Percentiles rank a stretch among this genome's conserved stretches.
These are phyloP conservation scores for Ochotona princeps DNA, from an alignment of 2,113 vertebrate species.

Conservation along the genomic window DNA sequence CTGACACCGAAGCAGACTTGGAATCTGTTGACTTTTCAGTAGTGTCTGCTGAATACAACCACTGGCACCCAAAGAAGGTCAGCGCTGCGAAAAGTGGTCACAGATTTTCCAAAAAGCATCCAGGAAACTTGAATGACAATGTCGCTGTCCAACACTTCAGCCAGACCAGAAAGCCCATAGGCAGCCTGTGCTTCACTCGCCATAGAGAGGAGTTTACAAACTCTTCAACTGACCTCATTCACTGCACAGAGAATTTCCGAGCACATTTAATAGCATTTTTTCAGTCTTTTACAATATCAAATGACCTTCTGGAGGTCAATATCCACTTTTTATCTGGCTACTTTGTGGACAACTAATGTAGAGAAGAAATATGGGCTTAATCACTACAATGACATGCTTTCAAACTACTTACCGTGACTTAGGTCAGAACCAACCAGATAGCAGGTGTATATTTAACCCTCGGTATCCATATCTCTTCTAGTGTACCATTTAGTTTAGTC, in stretches of 20 bases:
- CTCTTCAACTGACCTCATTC: neutral
- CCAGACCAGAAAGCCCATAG: neutral
- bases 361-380: slow-evolving; percentile 26
- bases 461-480: slow-evolving; percentile 77
- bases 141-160: neutral
- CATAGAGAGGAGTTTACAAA: slow-evolving; percentile 18
- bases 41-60: neutral
- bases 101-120: neutral
- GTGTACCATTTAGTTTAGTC: slow-evolving; percentile 80
- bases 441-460: slow-evolving; percentile 50
- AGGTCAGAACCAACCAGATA: slow-evolving; percentile 29
- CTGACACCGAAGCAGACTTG: neutral
- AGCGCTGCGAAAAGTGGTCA: neutral
- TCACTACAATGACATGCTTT: neutral
- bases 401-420: slow-evolving; percentile 23
- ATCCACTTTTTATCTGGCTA: slow-evolving; percentile 36
- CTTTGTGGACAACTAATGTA: slow-evolving; percentile 31
- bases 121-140: neutral
- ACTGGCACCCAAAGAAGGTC: neutral
- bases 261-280: slow-evolving; percentile 45
- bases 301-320: slow-evolving; percentile 40
- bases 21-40: neutral
- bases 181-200: slow-evolving; percentile 25
- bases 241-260: slow-evolving; percentile 9
- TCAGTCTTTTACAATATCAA: neutral